Evolutionary conservation across 2,888 invertebrate species (phyloP).

Genomic region (Junonia oenone): DNA sequence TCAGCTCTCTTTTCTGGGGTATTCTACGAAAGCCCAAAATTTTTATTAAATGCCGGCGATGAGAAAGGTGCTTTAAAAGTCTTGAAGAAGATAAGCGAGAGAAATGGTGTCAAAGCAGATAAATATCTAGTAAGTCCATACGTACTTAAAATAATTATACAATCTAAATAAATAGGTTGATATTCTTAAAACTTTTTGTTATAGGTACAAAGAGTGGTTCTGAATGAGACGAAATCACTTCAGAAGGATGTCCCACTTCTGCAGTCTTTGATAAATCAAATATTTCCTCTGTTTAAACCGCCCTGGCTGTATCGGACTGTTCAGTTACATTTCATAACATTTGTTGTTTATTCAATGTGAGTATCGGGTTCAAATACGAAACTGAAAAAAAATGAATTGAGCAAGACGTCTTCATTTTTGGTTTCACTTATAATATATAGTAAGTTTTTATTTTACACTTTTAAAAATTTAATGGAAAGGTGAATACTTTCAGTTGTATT

Average conservation of each 20-base stretch:
- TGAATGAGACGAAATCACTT: conserved; percentile 31
- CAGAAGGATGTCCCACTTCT: conserved; percentile 42
- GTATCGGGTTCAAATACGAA: too few relatives aligned
- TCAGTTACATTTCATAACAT: too few relatives aligned
- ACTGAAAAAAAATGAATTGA: too few relatives aligned
- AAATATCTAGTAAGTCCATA: conserved; percentile 37
- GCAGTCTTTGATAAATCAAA: conserved; percentile 66
- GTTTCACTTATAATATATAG: too few relatives aligned
- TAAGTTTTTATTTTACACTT: too few relatives aligned
- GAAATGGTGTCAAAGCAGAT: conserved; percentile 59
- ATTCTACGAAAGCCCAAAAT: conserved; percentile 87
- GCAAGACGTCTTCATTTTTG: too few relatives aligned
- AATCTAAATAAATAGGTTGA: too few relatives aligned
- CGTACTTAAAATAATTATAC: background rate
- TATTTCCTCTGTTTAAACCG: conserved; percentile 64
- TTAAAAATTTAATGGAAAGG: too few relatives aligned
- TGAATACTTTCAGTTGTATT: too few relatives aligned
- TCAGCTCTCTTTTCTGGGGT: conserved; percentile 75
- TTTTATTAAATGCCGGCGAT: conserved; percentile 80
- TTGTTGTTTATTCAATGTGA: too few relatives aligned
- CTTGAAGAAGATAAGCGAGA: conserved; percentile 74
- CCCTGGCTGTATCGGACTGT: conserved; percentile 67
- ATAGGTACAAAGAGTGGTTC: conserved; percentile 3
- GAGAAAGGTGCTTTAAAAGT: conserved; percentile 80
- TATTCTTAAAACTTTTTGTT: too few relatives aligned